Percentiles rank a stretch among this genome's conserved stretches.
Conservation (phyloP, 2,888 invertebrate genomes). For the Trichopoda pennipes region DNA sequence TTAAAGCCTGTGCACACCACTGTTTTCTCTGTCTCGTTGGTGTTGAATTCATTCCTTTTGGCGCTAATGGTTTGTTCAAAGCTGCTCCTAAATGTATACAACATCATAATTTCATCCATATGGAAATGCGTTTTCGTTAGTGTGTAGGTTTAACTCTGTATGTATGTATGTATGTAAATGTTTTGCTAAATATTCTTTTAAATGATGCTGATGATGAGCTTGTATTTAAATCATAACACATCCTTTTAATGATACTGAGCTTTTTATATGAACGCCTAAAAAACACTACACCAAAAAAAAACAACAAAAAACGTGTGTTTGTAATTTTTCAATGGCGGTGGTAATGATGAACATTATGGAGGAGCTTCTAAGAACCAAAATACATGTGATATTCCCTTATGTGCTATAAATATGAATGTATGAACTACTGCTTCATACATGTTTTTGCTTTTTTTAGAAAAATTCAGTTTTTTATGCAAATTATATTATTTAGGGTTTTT, state of each 20-base stretch:
- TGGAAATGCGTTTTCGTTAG: conserved; percentile 5
- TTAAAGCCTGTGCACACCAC: conserved; percentile 11
- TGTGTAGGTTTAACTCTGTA: neutral
- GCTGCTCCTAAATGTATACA: conserved; percentile 54
- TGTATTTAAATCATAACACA: conserved; percentile 71
- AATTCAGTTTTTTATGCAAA: conserved; percentile 70
- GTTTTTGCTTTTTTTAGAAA: conserved; percentile 18
- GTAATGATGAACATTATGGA: conserved; percentile 27
- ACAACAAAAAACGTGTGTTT: conserved; percentile 15
- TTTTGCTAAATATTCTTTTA: conserved; percentile 22
- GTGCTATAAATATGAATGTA: conserved; percentile 66
- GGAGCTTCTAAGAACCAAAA: conserved; percentile 35
- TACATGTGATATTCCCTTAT: conserved; percentile 62
- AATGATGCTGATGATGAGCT: conserved; percentile 64
- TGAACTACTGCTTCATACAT: conserved; percentile 8
- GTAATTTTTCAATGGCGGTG: conserved; percentile 27
- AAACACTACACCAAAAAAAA: neutral
- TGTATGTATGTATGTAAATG: no score
- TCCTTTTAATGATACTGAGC: conserved; percentile 69
- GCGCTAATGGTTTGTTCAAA: conserved; percentile 23
- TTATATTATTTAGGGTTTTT: conserved; percentile 62
- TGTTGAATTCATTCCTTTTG: conserved; percentile 13
- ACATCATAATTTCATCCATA: neutral
- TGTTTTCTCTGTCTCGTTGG: conserved; percentile 29
- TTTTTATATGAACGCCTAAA: conserved; percentile 52